Percentiles rank a stretch among this genome's conserved stretches.
Conservation (phyloP, 1,140 invertebrate genomes). For the Coenobita brevimanus region DNA sequence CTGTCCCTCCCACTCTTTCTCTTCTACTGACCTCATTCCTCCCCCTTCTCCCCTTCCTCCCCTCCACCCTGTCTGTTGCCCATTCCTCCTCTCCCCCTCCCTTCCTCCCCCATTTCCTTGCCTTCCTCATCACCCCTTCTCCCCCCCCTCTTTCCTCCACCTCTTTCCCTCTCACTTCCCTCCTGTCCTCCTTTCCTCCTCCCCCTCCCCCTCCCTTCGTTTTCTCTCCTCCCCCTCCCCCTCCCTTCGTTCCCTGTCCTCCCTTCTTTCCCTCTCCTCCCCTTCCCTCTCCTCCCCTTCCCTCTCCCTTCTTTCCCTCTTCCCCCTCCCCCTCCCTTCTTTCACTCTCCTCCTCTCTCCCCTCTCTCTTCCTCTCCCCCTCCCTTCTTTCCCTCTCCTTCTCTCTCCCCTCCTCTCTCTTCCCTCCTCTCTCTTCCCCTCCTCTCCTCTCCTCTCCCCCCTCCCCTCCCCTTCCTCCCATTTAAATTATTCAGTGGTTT, state of each 20-base stretch:
- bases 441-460: no score
- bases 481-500: not conserved
- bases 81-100: not conserved
- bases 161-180: not conserved
- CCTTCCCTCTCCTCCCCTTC: not conserved
- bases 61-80: not conserved
- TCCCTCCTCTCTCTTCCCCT: not conserved
- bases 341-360: not conserved
- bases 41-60: not conserved
- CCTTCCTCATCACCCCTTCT: not conserved
- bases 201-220: not conserved
- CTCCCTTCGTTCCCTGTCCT: not conserved
- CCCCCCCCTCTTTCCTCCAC: not conserved
- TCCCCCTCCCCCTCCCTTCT: not conserved
- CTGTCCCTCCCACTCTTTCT: not conserved
- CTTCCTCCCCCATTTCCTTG: no score
- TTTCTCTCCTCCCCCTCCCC: no score
- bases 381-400: no score
- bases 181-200: no score
- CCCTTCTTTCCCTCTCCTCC: not conserved
- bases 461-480: no score
- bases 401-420: not conserved
- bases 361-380: no score
- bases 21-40: not conserved
- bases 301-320: conserved; percentile 2